phyloP scores from a whole-genome alignment of 1,140 invertebrate species.

The Bombus difficillimus region DNA sequence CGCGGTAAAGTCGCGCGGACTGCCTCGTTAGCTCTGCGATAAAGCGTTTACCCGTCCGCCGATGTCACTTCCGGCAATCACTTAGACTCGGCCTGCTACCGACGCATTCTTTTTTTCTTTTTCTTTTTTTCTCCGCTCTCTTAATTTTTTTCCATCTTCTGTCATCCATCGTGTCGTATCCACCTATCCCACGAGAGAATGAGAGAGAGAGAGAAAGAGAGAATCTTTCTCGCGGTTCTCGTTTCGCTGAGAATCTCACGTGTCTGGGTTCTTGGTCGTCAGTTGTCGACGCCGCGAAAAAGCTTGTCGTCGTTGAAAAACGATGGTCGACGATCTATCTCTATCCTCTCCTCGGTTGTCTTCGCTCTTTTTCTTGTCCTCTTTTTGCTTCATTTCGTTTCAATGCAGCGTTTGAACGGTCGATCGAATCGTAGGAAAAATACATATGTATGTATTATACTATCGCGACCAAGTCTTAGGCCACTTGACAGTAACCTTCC shows the following conservation, averaged over 20 bases:
- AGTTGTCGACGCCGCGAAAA: background rate
- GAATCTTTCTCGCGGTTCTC: background rate
- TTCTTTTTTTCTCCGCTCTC: slow-evolving; percentile 14
- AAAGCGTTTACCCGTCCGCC: slow-evolving; percentile 76
- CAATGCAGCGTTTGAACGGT: background rate
- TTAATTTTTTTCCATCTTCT: slow-evolving; percentile 36
- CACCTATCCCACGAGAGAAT: background rate
- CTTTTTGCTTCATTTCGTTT: background rate
- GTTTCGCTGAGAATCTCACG: slow-evolving; percentile 2
- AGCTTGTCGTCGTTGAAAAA: slow-evolving; percentile 15
- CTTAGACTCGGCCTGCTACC: slow-evolving; percentile 64
- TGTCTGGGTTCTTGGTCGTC: background rate
- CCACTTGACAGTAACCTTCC: no score
- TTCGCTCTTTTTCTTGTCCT: no score
- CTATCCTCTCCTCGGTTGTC: background rate
- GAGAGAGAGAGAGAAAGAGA: background rate
- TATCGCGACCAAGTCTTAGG: background rate
- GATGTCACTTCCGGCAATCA: slow-evolving; percentile 78
- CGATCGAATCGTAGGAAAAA: background rate
- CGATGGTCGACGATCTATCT: background rate
- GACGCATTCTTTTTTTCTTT: background rate
- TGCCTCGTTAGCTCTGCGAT: slow-evolving; percentile 79
- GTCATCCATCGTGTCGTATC: slow-evolving; percentile 46
- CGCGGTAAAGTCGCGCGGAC: slow-evolving; percentile 63
- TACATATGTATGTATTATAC: background rate